Evolutionary conservation across 2,888 invertebrate species (phyloP), one percentile per base, ranked within the genome.

Genomic region (Coelogynopora nodosa): DNA sequence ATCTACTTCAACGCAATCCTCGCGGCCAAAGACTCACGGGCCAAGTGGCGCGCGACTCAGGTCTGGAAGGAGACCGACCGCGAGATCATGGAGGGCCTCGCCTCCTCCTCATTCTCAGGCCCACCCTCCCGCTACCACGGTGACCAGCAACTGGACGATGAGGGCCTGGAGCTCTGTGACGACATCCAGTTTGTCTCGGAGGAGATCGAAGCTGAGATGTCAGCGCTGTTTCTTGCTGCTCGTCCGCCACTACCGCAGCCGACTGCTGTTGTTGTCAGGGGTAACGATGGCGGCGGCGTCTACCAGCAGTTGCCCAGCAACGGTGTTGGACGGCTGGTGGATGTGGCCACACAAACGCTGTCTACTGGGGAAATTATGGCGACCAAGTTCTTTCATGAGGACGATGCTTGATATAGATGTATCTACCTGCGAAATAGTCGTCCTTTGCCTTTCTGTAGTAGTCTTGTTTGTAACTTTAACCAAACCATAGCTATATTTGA

Each of bases 1-100:
- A 90, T 91, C 13, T 90, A 90, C 87, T 92, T 92, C 88, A 91
- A 92, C 89, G 91, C 92, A 23, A 90, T 92, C 18, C 90, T 91
- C 74, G 92, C 92, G 10, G 90, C 91, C 1, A 91, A 91, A 88
- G 91, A 90, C 0, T 91, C 91, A 87, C 88, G 92, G 74, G 92
- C 92, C 18, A 90, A 91, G 67, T 92, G 92, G 92, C 88, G 90
- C 82, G 92, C 92, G 0, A 91, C 90, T 0, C 90, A 90, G 87
- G 90, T 92, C n/a, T 92, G 92, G 92, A 91, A 85, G 29, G 86
- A 86, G 29, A 29, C 86, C 30, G 86, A 86, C 23, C 74, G 74
- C 23, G 5, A 2, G 2, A 5, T 74, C 74, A 74, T 74, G 74
- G 74, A 74, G 74, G 23, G 23, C 74, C 74, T 74, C 23, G 5